Conservation (phyloP, 2,888 invertebrate species). For the Parnassius orleans region DNA sequence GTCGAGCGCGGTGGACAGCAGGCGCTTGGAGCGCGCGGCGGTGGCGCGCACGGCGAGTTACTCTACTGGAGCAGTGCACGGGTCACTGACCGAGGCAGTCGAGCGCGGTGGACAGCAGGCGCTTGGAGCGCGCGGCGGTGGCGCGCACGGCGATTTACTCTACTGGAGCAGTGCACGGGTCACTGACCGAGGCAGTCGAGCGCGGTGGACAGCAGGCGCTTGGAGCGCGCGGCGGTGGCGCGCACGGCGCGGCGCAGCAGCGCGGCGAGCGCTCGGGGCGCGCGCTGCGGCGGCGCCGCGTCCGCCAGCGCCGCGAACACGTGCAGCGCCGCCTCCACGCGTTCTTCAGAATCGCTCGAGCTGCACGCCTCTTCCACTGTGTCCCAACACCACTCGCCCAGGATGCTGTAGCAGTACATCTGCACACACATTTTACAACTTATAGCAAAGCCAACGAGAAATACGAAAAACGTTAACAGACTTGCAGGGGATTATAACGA, state of each 20-base stretch:
- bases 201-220: constrained; percentile 84
- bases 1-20: too few relatives aligned
- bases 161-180: too few relatives aligned
- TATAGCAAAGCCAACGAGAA: too few relatives aligned
- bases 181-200: constrained; percentile 86
- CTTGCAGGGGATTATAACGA: too few relatives aligned
- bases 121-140: too few relatives aligned
- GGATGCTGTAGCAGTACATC: constrained; percentile 92
- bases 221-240: constrained; percentile 51
- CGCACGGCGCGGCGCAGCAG: constrained; percentile 46
- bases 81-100: too few relatives aligned
- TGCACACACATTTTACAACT: constrained; percentile 41
- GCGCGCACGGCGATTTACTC: too few relatives aligned
- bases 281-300: constrained; percentile 64
- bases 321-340: constrained; percentile 74
- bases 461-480: too few relatives aligned
- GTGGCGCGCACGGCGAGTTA: too few relatives aligned
- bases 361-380: constrained; percentile 84
- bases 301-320: constrained; percentile 75
- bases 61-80: too few relatives aligned
- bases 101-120: too few relatives aligned
- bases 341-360: constrained; percentile 75
- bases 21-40: too few relatives aligned
- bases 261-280: constrained; percentile 66
- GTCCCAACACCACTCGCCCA: constrained; percentile 87